phyloP scores from a whole-genome alignment of 2,113 vertebrate genomes.

The Engraulis encrasicolus region DNA sequence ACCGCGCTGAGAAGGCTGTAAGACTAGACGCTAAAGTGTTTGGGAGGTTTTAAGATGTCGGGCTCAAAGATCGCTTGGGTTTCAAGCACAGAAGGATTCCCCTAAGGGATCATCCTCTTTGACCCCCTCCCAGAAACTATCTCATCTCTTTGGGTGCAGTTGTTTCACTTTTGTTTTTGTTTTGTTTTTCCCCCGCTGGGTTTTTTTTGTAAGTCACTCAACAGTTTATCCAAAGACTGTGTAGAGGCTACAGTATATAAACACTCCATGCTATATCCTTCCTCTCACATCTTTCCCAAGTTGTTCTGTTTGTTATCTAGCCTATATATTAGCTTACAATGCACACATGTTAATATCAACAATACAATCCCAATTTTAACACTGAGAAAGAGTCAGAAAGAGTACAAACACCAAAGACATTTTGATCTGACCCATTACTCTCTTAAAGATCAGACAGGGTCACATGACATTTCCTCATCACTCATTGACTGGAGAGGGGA shows the following conservation, averaged over 20 bases:
- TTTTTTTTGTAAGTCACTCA: neutral
- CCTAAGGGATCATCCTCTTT: constrained; percentile 31
- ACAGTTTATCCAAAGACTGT: no score
- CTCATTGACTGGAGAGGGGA: constrained; percentile 66
- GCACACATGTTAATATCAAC: neutral
- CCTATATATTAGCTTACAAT: neutral
- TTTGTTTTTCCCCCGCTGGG: neutral
- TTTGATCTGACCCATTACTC: neutral
- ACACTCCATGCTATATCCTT: no score
- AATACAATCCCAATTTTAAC: neutral
- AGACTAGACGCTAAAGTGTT: constrained; percentile 52
- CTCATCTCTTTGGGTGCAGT: neutral
- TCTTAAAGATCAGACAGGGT: constrained; percentile 68
- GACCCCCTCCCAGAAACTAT: neutral
- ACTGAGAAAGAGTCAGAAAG: neutral
- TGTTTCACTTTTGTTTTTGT: neutral
- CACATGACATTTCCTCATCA: constrained; percentile 80
- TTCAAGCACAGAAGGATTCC: constrained; percentile 45
- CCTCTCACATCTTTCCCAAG: no score
- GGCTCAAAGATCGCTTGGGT: constrained; percentile 39
- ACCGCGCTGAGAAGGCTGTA: constrained; percentile 48
- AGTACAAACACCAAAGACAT: neutral
- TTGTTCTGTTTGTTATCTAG: no score
- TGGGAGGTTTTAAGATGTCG: constrained; percentile 49
- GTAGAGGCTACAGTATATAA: neutral